Evolutionary conservation across 2,113 vertebrate genomes (phyloP).

Genomic region (Hippolais icterina): DNA sequence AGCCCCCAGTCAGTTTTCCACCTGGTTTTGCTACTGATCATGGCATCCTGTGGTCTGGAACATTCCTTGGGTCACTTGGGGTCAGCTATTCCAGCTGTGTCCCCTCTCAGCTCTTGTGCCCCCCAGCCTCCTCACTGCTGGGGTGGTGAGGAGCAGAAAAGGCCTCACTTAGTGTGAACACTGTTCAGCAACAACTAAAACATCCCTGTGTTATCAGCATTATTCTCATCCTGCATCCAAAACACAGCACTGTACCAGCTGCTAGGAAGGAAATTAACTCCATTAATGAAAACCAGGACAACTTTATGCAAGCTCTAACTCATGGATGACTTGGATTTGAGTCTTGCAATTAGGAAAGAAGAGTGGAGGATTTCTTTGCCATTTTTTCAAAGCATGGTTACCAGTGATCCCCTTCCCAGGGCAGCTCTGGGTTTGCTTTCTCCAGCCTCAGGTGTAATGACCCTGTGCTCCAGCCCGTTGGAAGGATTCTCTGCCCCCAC

Average conservation of each 20-base stretch:
- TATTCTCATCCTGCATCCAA: background rate
- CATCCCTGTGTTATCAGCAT: background rate
- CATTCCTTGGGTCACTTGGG: background rate
- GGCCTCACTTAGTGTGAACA: background rate
- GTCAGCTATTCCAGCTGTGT: background rate
- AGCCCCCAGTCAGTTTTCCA: background rate
- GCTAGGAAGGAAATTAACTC: background rate
- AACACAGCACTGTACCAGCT: background rate
- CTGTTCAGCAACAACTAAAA: background rate
- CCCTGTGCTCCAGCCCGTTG: background rate
- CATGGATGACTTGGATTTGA: background rate
- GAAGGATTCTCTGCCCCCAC: background rate
- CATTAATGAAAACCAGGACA: background rate
- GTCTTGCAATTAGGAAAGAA: background rate
- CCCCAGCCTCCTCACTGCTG: background rate
- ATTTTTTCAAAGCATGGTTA: rapidly evolving
- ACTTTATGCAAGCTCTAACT: background rate
- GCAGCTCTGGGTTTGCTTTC: background rate
- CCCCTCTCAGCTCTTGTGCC: background rate
- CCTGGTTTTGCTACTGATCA: background rate
- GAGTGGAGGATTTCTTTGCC: background rate
- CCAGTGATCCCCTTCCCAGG: background rate
- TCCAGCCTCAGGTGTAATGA: background rate
- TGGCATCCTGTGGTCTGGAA: background rate
- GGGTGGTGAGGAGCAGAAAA: background rate